A percentile compares a stretch with the other conserved stretches of the same genome.
These are phyloP conservation scores for Trisateles emortualis DNA, from an alignment of 2,888 invertebrate species.

Conservation along the genomic window DNA sequence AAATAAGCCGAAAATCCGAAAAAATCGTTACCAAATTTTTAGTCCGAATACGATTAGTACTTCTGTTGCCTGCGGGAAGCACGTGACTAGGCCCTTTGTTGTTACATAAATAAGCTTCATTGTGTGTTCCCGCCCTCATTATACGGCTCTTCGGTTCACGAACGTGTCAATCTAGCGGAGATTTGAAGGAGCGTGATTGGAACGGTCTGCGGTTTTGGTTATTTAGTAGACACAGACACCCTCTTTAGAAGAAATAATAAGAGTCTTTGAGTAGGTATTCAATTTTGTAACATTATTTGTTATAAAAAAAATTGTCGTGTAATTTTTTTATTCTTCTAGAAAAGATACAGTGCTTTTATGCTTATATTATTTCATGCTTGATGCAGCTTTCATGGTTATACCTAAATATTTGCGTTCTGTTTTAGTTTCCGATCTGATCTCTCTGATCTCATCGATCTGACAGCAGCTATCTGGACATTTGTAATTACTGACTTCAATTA, in stretches of 20 bases:
- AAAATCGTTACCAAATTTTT: background rate
- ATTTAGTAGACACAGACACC: slow-evolving; percentile 9
- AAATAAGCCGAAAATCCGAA: background rate
- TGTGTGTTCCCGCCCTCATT: slow-evolving; percentile 66
- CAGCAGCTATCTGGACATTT: too few relatives aligned
- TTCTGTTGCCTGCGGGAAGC: slow-evolving; percentile 46
- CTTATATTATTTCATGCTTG: too few relatives aligned
- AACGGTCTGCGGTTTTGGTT: slow-evolving; percentile 31
- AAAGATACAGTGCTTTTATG: too few relatives aligned
- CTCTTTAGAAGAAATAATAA: background rate
- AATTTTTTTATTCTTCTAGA: too few relatives aligned
- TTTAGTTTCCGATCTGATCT: too few relatives aligned
- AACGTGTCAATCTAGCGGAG: slow-evolving; percentile 65
- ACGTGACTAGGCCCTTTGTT: slow-evolving; percentile 63
- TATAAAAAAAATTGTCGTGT: too few relatives aligned
- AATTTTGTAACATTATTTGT: slow-evolving; percentile 40
- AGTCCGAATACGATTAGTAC: slow-evolving; percentile 30
- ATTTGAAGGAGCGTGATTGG: slow-evolving; percentile 43
- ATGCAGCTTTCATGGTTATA: too few relatives aligned
- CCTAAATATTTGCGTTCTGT: too few relatives aligned
- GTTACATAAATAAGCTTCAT: slow-evolving; percentile 69
- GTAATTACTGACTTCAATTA: too few relatives aligned
- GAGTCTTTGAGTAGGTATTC: slow-evolving; percentile 54
- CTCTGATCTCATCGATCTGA: too few relatives aligned
- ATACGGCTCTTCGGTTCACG: slow-evolving; percentile 57